Evolutionary conservation across 30 jellyfish, hydroid and myxozoan genomes (phyloP).

Genomic region (Clytia hemisphaerica): DNA sequence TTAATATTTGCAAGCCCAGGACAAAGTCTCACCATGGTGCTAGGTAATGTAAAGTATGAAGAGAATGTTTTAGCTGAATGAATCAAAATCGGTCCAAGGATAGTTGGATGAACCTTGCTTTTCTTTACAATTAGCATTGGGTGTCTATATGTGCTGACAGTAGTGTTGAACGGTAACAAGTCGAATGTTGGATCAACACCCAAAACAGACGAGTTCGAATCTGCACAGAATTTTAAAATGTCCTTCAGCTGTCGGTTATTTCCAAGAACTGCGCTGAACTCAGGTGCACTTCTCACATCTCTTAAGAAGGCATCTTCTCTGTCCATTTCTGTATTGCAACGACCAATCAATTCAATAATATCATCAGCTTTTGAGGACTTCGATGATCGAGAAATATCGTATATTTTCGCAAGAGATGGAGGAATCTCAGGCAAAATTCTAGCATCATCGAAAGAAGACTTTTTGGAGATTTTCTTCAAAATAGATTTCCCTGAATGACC

Average conservation of each 20-base stretch:
- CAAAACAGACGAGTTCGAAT: not conserved
- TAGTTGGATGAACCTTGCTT: slow-evolving; percentile 15
- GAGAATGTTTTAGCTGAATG: slow-evolving; percentile 41
- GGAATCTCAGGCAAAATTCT: too few relatives aligned
- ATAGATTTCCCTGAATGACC: too few relatives aligned
- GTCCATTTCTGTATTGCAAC: slow-evolving; percentile 5
- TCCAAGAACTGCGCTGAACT: slow-evolving; percentile 16
- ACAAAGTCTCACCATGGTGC: slow-evolving; percentile 19
- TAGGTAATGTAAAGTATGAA: slow-evolving; percentile 37
- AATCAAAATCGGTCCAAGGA: slow-evolving; percentile 40
- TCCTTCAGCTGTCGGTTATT: slow-evolving; percentile 31
- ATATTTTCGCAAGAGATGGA: slow-evolving; percentile 6
- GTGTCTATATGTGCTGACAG: slow-evolving; percentile 39
- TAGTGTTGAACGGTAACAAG: slow-evolving; percentile 32
- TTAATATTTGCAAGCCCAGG: slow-evolving; percentile 15
- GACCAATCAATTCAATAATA: slow-evolving; percentile 16
- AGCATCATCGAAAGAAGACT: too few relatives aligned
- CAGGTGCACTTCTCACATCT: slow-evolving; percentile 53
- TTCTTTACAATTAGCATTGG: slow-evolving; percentile 7
- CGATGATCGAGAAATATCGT: slow-evolving; percentile 18
- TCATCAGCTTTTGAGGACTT: slow-evolving; percentile 7
- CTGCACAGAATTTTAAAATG: slow-evolving; percentile 12
- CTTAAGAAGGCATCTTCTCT: slow-evolving; percentile 25
- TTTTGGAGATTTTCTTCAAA: too few relatives aligned
- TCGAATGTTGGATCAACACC: slow-evolving; percentile 50